phyloP scores from a whole-genome alignment of 2,113 vertebrate genomes.

The Nipponia nippon region DNA sequence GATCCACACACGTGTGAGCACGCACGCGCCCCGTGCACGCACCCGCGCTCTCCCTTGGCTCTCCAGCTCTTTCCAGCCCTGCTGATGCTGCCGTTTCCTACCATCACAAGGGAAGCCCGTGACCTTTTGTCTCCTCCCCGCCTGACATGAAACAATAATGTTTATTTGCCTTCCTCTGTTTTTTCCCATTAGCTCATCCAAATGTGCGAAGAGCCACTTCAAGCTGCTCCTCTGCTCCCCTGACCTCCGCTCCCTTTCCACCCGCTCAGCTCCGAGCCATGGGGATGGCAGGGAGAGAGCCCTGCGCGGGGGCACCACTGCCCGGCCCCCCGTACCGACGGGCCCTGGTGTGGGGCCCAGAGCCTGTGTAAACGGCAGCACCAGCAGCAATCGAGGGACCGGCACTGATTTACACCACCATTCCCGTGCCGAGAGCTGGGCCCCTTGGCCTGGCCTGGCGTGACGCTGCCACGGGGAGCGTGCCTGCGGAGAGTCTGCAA shows the following conservation, averaged over 20 bases:
- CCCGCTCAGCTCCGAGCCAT: not conserved
- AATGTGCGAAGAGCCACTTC: conserved; percentile 42
- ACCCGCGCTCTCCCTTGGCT: not conserved
- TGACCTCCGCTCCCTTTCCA: not conserved
- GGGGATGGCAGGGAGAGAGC: not conserved
- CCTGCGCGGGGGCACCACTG: accelerated
- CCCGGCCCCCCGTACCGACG: accelerated
- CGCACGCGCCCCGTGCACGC: not conserved
- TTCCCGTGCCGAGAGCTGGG: not conserved
- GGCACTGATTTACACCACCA: not conserved
- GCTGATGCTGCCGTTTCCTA: conserved; percentile 54
- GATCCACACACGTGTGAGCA: not conserved
- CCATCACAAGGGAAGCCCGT: conserved; percentile 58
- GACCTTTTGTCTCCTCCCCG: conserved; percentile 65
- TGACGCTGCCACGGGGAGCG: not conserved
- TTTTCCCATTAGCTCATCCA: conserved; percentile 63
- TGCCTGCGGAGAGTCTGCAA: not conserved
- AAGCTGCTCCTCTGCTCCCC: not conserved
- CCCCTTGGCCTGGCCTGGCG: not conserved
- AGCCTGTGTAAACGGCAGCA: accelerated
- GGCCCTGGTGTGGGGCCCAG: not conserved
- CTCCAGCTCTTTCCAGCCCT: conserved; percentile 48
- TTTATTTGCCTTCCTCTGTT: conserved; percentile 59
- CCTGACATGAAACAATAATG: conserved; percentile 63
- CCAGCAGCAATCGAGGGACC: accelerated